phyloP scores from a whole-genome alignment of 2,888 invertebrate species.

The Nomada lathburiana region DNA sequence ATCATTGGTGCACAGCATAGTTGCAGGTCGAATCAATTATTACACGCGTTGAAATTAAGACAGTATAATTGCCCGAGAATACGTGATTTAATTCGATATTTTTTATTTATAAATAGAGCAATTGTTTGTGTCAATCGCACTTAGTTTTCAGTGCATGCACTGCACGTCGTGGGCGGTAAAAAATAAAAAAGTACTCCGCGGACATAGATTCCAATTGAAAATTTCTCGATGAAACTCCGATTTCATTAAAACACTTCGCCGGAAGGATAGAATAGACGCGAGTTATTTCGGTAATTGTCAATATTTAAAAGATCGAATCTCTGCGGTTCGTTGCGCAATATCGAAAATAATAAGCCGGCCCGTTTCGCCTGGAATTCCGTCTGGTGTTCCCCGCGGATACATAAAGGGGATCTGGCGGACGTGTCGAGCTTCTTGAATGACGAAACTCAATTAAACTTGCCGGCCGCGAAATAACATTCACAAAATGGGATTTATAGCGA shows the following conservation, averaged over 20 bases:
- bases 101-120: too few relatives aligned
- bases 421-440: slow-evolving; percentile 17
- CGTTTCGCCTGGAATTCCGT: neutral
- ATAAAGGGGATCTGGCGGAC: neutral
- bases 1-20: too few relatives aligned
- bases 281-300: slow-evolving; percentile 48
- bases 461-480: slow-evolving; percentile 28
- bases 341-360: slow-evolving; percentile 44
- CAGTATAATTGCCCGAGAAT: too few relatives aligned
- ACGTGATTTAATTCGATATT: too few relatives aligned
- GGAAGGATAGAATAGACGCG: slow-evolving; percentile 22
- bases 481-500: slow-evolving; percentile 41
- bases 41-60: too few relatives aligned
- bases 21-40: too few relatives aligned
- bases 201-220: too few relatives aligned
- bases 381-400: neutral
- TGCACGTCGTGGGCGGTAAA: too few relatives aligned
- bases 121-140: too few relatives aligned
- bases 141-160: too few relatives aligned
- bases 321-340: slow-evolving; percentile 30
- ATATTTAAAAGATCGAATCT: slow-evolving; percentile 39
- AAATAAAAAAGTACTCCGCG: too few relatives aligned
- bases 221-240: neutral
- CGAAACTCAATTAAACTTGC: slow-evolving; percentile 47
- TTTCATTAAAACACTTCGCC: slow-evolving; percentile 21